Evolutionary conservation across 2,797 vertebrate species (phyloP), one percentile per base, ranked within the genome.

Genomic region (Phoxinus dragarum): DNA sequence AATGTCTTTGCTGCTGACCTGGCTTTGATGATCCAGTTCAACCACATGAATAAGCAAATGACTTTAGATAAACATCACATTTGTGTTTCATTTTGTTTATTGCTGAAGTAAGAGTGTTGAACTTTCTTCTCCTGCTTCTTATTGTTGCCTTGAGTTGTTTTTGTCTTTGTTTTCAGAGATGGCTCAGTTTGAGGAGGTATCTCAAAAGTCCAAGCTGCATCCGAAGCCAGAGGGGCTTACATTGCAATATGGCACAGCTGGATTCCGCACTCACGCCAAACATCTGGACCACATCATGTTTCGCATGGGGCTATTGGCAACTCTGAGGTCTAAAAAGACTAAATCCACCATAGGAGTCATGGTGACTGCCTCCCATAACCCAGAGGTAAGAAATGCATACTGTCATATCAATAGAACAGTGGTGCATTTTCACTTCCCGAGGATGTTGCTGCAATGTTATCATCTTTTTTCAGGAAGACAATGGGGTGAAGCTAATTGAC

Each of bases 281-380:
- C 91, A 92, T 23, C 95, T 99, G 6, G 95, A 97, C 80, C 98
- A 99, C 17, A 72, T 98, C 90, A 97, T 99, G 98, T 99, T 97
- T 92, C 96, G 98, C 73, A 98, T 98, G 97, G 98, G 98, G 27
- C 89, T 98, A 38, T 92, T 99, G 90, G 97, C 98, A 0, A 89
- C 92, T 0, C 91, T 99, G 61, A 93, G 97, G 80, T 97, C 98
- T 89, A 97, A 93, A 86, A 96, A 96, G 17, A 94, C 95, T 0
- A 88, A 92, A 67, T 93, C 96, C 14, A 96, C 96, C 19, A 97
- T 99, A 2, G 98, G 97, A 11, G 90, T 98, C 85, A 97, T 99
- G 97, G 97, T 99, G n/a, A 99, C 98, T 0, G 98, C 98, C 0
- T 99, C 98, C 0, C 98, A 99, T 91, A 99, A 99, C 90, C 97